Evolutionary conservation across 2,113 vertebrate genomes (phyloP).

Genomic region (Anguilla rostrata): DNA sequence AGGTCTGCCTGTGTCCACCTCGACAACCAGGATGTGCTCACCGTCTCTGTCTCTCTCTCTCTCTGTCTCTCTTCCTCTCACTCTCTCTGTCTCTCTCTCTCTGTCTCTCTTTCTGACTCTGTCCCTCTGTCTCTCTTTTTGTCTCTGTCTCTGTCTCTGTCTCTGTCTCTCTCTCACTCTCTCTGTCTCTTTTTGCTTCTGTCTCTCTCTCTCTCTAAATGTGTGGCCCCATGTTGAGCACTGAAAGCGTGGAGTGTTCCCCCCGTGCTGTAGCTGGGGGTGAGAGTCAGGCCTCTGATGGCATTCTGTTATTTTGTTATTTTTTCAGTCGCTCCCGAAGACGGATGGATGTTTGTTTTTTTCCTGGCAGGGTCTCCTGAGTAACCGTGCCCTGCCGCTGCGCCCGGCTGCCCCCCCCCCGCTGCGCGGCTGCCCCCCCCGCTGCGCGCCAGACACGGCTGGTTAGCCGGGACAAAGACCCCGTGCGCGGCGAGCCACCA

Average conservation of each 20-base stretch:
- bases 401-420: constrained; percentile 58
- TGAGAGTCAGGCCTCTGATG: constrained; percentile 43
- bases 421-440: constrained; percentile 58
- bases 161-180: too few species aligned
- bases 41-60: not conserved
- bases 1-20: too few species aligned
- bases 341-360: constrained; percentile 56
- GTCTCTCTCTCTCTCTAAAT: not conserved
- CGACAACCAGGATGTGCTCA: too few species aligned
- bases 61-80: too few species aligned
- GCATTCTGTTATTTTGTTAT: constrained; percentile 54
- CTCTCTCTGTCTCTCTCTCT: too few species aligned
- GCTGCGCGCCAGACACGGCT: constrained; percentile 67
- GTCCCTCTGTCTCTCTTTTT: too few species aligned
- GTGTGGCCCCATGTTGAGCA: too few species aligned
- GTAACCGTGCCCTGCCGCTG: constrained; percentile 55
- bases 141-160: too few species aligned
- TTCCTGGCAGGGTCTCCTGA: constrained; percentile 48
- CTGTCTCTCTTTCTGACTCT: too few species aligned
- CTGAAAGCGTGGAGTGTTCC: too few species aligned
- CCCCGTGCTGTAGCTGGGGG: not conserved
- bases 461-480: constrained; percentile 63
- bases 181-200: too few species aligned
- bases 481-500: constrained; percentile 63
- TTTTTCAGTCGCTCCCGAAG: constrained; percentile 52